These are phyloP conservation scores for Chrysopa pallens DNA, from an alignment of 1,140 invertebrate genomes.

Conservation along the genomic window DNA sequence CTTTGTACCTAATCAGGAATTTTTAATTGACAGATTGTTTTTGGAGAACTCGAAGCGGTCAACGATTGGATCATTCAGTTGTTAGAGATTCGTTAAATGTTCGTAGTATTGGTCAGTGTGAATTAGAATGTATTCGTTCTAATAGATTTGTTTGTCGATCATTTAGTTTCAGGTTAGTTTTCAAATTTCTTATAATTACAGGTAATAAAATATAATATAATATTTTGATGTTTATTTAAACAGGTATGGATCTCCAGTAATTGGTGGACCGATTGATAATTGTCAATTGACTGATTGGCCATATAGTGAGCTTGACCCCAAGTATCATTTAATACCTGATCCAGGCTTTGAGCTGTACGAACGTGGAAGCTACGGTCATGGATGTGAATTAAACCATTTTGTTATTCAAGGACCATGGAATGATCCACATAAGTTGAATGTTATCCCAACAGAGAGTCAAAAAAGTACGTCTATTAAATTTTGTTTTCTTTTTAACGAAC, in stretches of 20 bases:
- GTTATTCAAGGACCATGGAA: slow-evolving; percentile 8
- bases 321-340: slow-evolving; percentile 34
- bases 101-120: slow-evolving; percentile 51
- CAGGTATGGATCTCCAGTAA: slow-evolving; percentile 41
- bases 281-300: slow-evolving; percentile 57
- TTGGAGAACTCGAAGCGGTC: slow-evolving; percentile 53
- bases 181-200: background rate
- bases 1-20: too few relatives aligned
- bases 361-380: slow-evolving; percentile 55
- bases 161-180: slow-evolving; percentile 48
- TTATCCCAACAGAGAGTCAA: background rate
- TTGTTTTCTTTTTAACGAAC: slow-evolving; percentile 3
- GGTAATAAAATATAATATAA: background rate
- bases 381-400: slow-evolving; percentile 44
- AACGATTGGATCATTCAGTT: slow-evolving; percentile 37
- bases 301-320: slow-evolving; percentile 37
- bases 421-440: background rate
- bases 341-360: slow-evolving; percentile 53
- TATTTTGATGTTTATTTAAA: slow-evolving; percentile 8
- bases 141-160: slow-evolving; percentile 53
- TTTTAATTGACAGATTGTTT: slow-evolving; percentile 47
- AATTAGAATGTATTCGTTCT: slow-evolving; percentile 47
- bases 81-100: slow-evolving; percentile 41
- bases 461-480: slow-evolving; percentile 1
- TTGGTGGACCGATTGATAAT: slow-evolving; percentile 41